These are phyloP conservation scores for Lithodes maja DNA, from an alignment of 2,888 invertebrate species.

Conservation along the genomic window DNA sequence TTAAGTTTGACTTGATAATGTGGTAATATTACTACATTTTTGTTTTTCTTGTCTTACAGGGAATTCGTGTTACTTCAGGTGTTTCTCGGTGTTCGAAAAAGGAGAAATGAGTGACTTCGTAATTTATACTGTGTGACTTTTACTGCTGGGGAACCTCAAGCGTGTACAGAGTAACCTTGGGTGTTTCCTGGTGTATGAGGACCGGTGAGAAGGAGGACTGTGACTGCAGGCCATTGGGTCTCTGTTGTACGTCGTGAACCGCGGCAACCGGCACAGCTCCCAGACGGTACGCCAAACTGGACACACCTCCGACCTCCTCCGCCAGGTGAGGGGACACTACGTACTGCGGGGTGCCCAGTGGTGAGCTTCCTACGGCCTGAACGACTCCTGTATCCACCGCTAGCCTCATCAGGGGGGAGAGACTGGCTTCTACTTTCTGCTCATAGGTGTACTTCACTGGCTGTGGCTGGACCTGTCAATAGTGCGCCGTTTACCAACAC, in stretches of 20 bases:
- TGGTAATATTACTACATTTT: too few relatives aligned
- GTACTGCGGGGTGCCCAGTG: conserved; percentile 20
- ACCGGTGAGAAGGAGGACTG: conserved; percentile 12
- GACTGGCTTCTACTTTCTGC: neutral
- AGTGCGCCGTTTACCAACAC: too few relatives aligned
- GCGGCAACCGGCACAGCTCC: conserved; percentile 74
- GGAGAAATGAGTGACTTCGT: neutral
- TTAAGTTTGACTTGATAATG: too few relatives aligned
- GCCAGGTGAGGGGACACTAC: conserved; percentile 26
- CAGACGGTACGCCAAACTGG: conserved; percentile 62
- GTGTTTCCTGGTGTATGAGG: neutral
- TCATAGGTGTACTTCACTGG: neutral
- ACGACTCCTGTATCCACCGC: conserved; percentile 26
- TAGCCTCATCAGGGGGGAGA: conserved; percentile 34
- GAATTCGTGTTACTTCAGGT: too few relatives aligned
- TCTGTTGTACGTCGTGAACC: conserved; percentile 74
- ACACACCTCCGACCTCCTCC: conserved; percentile 51
- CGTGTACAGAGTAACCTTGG: conserved; percentile 13
- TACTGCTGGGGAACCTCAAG: conserved; percentile 54
- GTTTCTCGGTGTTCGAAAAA: neutral
- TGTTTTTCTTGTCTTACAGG: too few relatives aligned
- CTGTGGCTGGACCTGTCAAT: neutral
- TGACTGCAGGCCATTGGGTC: neutral
- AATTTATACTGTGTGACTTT: too few relatives aligned
- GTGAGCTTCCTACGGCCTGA: neutral